phyloP scores from a whole-genome alignment of 2,113 vertebrate genomes.

The Tichodroma muraria region DNA sequence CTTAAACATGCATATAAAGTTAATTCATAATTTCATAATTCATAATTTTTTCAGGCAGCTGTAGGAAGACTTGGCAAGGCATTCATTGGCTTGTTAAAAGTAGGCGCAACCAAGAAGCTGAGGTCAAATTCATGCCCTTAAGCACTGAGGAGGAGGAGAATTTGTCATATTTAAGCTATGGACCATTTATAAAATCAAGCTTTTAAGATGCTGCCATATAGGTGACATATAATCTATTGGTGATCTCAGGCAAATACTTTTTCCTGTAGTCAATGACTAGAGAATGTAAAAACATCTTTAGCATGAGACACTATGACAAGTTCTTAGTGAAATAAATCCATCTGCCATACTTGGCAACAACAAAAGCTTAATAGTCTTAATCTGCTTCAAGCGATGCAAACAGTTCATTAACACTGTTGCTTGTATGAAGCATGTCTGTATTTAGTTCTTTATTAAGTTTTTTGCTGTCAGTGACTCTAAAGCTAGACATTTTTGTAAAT shows the following conservation, averaged over 20 bases:
- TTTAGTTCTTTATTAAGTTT: background rate
- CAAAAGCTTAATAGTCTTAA: constrained; percentile 19
- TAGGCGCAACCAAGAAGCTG: background rate
- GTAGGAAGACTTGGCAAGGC: background rate
- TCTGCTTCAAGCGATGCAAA: background rate
- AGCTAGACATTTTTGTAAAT: background rate
- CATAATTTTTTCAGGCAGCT: background rate
- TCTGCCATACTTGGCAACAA: background rate
- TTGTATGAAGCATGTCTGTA: background rate
- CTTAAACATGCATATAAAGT: background rate
- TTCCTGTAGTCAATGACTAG: background rate
- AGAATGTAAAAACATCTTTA: background rate
- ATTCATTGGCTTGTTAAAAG: background rate
- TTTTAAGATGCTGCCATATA: background rate
- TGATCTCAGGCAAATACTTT: constrained; percentile 2
- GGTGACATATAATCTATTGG: background rate
- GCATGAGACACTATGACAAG: background rate
- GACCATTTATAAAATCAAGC: background rate
- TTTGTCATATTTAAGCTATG: background rate
- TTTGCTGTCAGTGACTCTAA: background rate
- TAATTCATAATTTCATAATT: background rate
- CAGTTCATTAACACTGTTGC: background rate
- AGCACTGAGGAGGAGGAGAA: background rate
- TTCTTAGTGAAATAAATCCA: constrained; percentile 33
- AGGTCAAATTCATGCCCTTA: background rate